A percentile compares a stretch with the other conserved stretches of the same genome.
phyloP scores from a whole-genome alignment of 2,797 vertebrate genomes.

The Petrocephalus sullivani region DNA sequence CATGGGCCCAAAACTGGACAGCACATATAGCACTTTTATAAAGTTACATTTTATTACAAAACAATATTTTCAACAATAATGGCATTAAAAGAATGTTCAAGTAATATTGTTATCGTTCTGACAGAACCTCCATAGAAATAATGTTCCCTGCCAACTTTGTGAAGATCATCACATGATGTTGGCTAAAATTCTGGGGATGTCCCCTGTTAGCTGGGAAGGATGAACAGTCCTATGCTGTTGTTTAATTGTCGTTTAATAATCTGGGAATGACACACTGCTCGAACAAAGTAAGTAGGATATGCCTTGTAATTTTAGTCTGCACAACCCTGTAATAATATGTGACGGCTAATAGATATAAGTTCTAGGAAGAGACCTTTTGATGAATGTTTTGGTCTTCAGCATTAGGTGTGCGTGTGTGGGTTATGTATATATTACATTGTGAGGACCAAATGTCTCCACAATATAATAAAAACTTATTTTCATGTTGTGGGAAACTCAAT shows the following conservation, averaged over 20 bases:
- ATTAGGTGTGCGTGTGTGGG: neutral
- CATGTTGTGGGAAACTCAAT: too few relatives aligned
- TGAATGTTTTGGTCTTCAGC: neutral
- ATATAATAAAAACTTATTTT: too few relatives aligned
- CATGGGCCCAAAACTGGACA: neutral
- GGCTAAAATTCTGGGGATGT: neutral
- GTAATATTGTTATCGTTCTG: neutral
- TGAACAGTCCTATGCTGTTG: neutral
- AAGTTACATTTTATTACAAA: neutral
- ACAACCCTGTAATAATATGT: neutral
- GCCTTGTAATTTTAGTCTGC: neutral
- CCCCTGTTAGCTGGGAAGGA: neutral
- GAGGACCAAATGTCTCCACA: too few relatives aligned
- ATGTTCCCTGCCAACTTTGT: neutral
- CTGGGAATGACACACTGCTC: neutral
- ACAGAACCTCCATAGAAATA: neutral
- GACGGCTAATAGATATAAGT: neutral
- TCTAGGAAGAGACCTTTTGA: neutral
- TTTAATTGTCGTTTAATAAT: neutral
- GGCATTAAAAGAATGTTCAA: neutral
- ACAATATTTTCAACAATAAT: neutral
- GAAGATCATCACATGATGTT: neutral
- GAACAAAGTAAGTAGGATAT: neutral
- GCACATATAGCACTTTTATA: neutral
- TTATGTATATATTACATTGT: too few relatives aligned